Base-by-base conservation (phyloP, 2,888 invertebrate species). In the Drosophila pegasa region DNA sequence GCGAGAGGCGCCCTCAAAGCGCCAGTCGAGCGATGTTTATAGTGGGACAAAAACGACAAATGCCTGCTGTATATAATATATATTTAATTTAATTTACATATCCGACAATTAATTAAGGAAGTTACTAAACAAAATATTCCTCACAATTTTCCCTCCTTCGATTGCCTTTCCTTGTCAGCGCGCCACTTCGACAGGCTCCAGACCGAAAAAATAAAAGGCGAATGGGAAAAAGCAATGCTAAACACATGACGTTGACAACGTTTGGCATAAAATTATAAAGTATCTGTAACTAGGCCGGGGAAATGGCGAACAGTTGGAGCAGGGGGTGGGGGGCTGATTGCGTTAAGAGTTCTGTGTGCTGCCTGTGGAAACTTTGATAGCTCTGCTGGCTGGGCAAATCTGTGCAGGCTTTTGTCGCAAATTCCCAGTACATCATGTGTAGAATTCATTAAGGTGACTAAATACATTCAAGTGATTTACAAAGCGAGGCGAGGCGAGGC, bases 381-480 rank as follows among this genome's bases (percentile, higher is more conserved):
- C 69, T 75, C 59, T 52, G 80, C 73, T 75, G 66, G 68, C 69
- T 71, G 1, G 61, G 72, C 64, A 85, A 83, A 83, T 87, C 88
- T 85, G 76, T 86, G 86, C 83, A 71, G 74, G 86, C 86, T 83
- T 83, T 87, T 83, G 83, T 83, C 86, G 62, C 83, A 86, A 83
- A 74, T 67, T 82, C 88, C 84, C 80, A 66, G 85, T 75, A 88
- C 87, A 87, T 83, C 87, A 84, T 85, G 88, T 85, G 88, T 80
- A 84, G 88, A 87, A 85, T 88, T 85, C 88, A 85, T 85, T 85
- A 88, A 88, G 85, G 85, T 85, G 87, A 76, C 88, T 85, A 85
- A 85, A 85, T 84, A 88, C 82, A 77, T 76, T 79, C 79, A 66
- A 75, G 69, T 60, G 72, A 64, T 75, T 67, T 73, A 65, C 56